These are phyloP conservation scores for Pseudanteris insignis DNA, from an alignment of 2,888 invertebrate genomes.

Conservation along the genomic window DNA sequence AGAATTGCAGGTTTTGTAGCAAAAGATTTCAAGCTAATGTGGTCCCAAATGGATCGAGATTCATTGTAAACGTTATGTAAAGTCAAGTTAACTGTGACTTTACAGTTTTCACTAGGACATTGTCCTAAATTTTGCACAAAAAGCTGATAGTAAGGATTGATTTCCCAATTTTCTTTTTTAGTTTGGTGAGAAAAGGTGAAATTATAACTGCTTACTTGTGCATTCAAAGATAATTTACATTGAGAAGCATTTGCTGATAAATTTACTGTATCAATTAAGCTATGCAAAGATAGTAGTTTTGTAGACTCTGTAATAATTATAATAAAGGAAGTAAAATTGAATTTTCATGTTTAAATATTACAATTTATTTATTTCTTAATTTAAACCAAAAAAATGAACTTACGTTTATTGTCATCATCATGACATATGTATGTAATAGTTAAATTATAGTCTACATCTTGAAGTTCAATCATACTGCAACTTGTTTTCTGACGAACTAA, in stretches of 20 bases:
- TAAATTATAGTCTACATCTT: slow-evolving; percentile 50
- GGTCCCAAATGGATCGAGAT: slow-evolving; percentile 71
- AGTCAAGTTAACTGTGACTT: slow-evolving; percentile 67
- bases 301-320: slow-evolving; percentile 67
- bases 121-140: slow-evolving; percentile 75
- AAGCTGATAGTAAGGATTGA: slow-evolving; percentile 63
- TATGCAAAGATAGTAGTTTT: slow-evolving; percentile 65
- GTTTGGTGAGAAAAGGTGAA: slow-evolving; percentile 28
- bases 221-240: slow-evolving; percentile 29
- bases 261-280: slow-evolving; percentile 66
- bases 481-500: slow-evolving; percentile 65
- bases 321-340: background rate
- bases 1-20: slow-evolving; percentile 79
- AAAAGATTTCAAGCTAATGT: slow-evolving; percentile 73
- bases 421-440: slow-evolving; percentile 55
- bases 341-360: background rate
- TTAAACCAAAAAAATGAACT: slow-evolving; percentile 30
- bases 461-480: slow-evolving; percentile 50
- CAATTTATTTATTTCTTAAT: no score
- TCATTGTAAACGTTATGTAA: slow-evolving; percentile 70
- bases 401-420: slow-evolving; percentile 51
- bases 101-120: slow-evolving; percentile 76
- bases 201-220: slow-evolving; percentile 20
- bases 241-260: slow-evolving; percentile 49
- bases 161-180: slow-evolving; percentile 47